Evolutionary conservation across 1,140 invertebrate species (phyloP), one percentile per base, ranked within the genome.

Genomic region (Platyscapa corneri): DNA sequence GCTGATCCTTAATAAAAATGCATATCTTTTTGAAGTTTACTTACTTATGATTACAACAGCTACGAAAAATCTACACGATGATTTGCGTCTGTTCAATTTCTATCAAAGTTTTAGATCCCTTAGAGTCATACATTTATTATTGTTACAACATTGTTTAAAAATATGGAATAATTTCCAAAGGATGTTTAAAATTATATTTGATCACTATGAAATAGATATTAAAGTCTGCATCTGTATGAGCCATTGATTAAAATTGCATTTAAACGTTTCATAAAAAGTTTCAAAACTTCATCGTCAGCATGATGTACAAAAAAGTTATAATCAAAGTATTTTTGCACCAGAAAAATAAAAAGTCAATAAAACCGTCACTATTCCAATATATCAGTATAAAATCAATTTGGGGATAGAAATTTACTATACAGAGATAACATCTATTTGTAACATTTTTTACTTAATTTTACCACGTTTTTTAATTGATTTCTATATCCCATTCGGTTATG

Each of bases 261-360:
- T 67, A 16, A 34, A 67, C 12, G 53, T 56, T 67, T 32, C n/a
- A 67, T 67, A 67, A 67, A 67, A 67, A 67, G 6, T 67, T 32
- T 67, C 32, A 14, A 67, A 67, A 67, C 65, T 67, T 67, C 32
- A 67, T 67, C 65, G 65, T 67, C 30, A 67, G n/a, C n/a, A 67
- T 67, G 30, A 67, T 30, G 30, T 34, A 67, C n/a, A 67, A 67
- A 67, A 32, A 67, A 3, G 8, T 67, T 67, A 67, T 32, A 67
- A 67, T 67, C 30, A 67, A 67, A 32, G 65, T 67, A 67, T 67
- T 67, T 67, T 67, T 67, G 6, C 12, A 32, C n/a, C 0, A 67
- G 14, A 34, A 67, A 67, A 67, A 32, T 32, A 67, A 67, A 67
- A 67, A 67, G n/a, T 67, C 30, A 34, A 32, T 67, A 34, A 32